Evolutionary conservation across 2,113 vertebrate genomes (phyloP).

Genomic region (Erpornis zantholeuca): DNA sequence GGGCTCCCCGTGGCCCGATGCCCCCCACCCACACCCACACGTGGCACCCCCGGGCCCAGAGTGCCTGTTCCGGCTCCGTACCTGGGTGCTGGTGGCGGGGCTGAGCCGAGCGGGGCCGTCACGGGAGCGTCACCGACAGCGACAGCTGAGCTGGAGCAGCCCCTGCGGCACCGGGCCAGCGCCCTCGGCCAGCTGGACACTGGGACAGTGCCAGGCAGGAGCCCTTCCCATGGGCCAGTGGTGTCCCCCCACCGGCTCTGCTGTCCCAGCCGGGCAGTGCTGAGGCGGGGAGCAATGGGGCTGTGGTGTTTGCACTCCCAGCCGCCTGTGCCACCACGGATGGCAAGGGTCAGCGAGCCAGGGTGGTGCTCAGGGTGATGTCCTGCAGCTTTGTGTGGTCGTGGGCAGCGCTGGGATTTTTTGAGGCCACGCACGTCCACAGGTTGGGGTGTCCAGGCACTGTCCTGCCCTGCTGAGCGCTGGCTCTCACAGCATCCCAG

Average conservation of each 20-base stretch:
- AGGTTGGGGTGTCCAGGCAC: not conserved
- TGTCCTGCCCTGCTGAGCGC: fast-evolving
- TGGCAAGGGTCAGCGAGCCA: not conserved
- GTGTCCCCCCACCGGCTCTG: not conserved
- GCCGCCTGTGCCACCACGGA: too few relatives aligned
- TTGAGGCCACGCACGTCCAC: fast-evolving
- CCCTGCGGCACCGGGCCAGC: not conserved
- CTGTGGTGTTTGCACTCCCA: not conserved
- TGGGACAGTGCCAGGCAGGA: not conserved
- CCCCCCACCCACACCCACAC: not conserved
- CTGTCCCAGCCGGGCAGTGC: not conserved
- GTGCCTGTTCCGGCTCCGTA: fast-evolving
- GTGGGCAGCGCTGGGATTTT: fast-evolving
- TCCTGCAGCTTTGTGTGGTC: not conserved
- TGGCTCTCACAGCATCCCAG: not conserved
- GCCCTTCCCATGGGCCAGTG: fast-evolving
- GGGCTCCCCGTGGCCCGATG: fast-evolving
- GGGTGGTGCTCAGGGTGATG: not conserved
- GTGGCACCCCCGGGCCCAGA: not conserved
- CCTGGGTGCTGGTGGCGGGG: not conserved
- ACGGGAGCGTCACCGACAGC: not conserved
- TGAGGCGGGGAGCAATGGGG: fast-evolving
- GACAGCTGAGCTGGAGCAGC: conserved; percentile 28
- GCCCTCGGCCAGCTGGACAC: not conserved
- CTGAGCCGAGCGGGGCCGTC: not conserved